These are phyloP conservation scores for Rhegmatorhina hoffmannsi DNA, from an alignment of 2,113 vertebrate genomes.

Conservation along the genomic window DNA sequence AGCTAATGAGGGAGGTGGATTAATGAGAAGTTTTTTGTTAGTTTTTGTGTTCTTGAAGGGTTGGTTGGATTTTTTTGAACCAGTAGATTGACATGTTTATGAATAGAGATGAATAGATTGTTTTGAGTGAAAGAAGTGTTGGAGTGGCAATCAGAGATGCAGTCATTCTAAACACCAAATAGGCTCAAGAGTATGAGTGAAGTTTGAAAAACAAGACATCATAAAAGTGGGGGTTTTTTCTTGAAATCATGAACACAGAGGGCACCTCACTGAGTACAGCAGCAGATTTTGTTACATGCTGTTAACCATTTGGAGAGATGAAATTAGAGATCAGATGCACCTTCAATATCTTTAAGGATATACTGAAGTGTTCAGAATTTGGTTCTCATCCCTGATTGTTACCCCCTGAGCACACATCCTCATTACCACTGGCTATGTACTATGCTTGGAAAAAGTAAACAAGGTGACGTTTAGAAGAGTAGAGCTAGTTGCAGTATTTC, in stretches of 20 bases:
- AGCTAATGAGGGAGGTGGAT: slow-evolving; percentile 50
- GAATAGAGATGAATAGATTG: slow-evolving; percentile 38
- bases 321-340: neutral
- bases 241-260: neutral
- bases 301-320: neutral
- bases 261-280: neutral
- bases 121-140: slow-evolving; percentile 23
- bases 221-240: neutral
- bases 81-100: slow-evolving; percentile 36
- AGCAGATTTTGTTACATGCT: neutral
- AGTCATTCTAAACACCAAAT: slow-evolving; percentile 7
- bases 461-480: neutral
- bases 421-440: neutral
- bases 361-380: neutral
- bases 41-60: slow-evolving; percentile 8
- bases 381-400: neutral
- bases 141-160: neutral
- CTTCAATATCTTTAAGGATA: neutral
- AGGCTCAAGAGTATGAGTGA: neutral
- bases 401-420: neutral
- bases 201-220: neutral
- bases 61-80: slow-evolving; percentile 4
- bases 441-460: neutral
- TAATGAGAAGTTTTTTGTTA: slow-evolving; percentile 26
- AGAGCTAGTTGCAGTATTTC: neutral